phyloP scores from a whole-genome alignment of 2,797 vertebrate genomes.

The Crenichthys baileyi region DNA sequence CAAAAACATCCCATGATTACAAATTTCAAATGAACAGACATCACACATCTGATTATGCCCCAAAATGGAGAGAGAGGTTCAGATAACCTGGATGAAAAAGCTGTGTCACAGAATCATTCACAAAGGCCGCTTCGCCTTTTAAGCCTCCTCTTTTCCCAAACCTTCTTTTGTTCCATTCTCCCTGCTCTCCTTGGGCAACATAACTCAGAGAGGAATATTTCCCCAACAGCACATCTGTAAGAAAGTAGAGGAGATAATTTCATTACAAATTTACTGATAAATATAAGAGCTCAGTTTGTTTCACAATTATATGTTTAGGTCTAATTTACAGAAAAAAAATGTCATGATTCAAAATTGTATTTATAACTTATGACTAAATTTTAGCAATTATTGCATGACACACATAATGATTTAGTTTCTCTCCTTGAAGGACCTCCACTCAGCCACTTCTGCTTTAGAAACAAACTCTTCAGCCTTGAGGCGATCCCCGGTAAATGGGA shows the following conservation, averaged over 20 bases:
- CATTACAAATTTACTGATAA: constrained; percentile 59
- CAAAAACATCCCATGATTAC: neutral
- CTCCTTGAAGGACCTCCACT: constrained; percentile 61
- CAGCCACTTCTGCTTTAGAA: constrained; percentile 42
- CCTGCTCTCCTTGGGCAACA: constrained; percentile 36
- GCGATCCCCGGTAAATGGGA: constrained; percentile 12
- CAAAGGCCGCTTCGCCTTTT: constrained; percentile 54
- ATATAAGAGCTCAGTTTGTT: constrained; percentile 52
- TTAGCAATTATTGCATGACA: constrained; percentile 28
- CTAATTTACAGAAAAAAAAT: constrained; percentile 46
- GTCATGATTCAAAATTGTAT: constrained; percentile 39
- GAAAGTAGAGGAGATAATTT: constrained; percentile 41
- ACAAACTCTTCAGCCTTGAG: constrained; percentile 51
- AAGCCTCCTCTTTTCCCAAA: constrained; percentile 41
- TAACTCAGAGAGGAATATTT: constrained; percentile 57
- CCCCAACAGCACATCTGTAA: constrained; percentile 48
- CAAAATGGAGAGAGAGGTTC: constrained; percentile 1
- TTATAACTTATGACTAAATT: constrained; percentile 28
- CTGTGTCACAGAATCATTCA: constrained; percentile 39
- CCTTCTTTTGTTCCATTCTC: constrained; percentile 27
- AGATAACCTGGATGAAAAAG: constrained; percentile 34
- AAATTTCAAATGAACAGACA: neutral
- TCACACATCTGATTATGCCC: constrained; percentile 12
- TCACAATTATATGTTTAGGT: constrained; percentile 42
- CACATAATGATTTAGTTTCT: constrained; percentile 45